Conservation (phyloP, 2,113 vertebrate species). For the Gasterosteus nipponicus region DNA sequence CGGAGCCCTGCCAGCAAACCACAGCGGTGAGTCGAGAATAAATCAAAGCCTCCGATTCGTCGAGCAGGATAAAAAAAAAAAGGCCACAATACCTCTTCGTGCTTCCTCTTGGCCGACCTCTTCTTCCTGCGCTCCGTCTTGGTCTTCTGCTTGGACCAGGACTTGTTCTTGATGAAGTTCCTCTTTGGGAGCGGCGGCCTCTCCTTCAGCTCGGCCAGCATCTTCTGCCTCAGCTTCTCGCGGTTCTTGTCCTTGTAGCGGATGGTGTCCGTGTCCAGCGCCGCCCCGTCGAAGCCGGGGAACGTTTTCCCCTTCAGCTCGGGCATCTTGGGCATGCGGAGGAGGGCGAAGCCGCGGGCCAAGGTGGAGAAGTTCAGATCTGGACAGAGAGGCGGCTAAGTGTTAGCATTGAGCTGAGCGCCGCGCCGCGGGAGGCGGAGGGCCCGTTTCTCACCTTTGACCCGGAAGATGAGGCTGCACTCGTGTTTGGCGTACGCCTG, state of each 20-base stretch:
- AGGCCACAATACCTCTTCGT: slow-evolving; percentile 80
- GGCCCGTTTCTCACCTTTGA: slow-evolving; percentile 86
- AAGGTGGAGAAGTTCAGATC: slow-evolving; percentile 90
- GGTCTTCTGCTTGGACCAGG: slow-evolving; percentile 96
- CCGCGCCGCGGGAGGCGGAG: not conserved
- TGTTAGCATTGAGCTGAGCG: not conserved
- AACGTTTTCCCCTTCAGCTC: slow-evolving; percentile 89
- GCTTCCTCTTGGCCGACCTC: slow-evolving; percentile 85
- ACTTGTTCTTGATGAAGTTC: slow-evolving; percentile 83
- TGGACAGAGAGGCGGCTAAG: slow-evolving; percentile 52
- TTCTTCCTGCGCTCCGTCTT: slow-evolving; percentile 89
- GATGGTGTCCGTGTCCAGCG: slow-evolving; percentile 88
- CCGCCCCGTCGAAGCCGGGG: slow-evolving; percentile 82
- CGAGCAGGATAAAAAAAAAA: not conserved
- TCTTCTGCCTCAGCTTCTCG: slow-evolving; percentile 90
- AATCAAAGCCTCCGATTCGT: not conserved
- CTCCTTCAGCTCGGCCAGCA: slow-evolving; percentile 80
- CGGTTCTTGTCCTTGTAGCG: slow-evolving; percentile 93
- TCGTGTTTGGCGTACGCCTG: slow-evolving; percentile 97
- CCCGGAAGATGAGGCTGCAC: slow-evolving; percentile 93
- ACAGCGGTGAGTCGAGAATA: not conserved
- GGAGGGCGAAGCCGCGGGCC: slow-evolving; percentile 90
- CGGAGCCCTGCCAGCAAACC: slow-evolving; percentile 81
- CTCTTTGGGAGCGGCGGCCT: slow-evolving; percentile 57
- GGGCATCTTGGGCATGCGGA: slow-evolving; percentile 95